Conservation (phyloP, 37 sponge, comb jelly and placozoan genomes). For the Dysidea cf. avara region DNA sequence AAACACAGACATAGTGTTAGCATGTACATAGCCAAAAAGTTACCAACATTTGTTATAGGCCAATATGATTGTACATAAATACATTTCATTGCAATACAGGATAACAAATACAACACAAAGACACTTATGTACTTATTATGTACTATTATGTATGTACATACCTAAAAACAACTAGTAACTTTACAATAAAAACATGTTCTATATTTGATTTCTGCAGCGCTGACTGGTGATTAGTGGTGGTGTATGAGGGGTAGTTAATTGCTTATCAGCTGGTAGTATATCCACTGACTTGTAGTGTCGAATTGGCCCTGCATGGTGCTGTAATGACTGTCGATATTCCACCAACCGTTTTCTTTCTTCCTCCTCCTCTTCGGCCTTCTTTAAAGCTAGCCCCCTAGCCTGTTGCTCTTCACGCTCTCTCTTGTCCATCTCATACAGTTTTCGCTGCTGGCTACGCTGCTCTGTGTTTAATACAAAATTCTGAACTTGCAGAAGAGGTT, state of each 20-base stretch:
- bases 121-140: no score
- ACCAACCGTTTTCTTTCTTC: slow-evolving; percentile 43
- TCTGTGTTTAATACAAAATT: slow-evolving; percentile 61
- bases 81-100: no score
- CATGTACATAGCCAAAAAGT: no score
- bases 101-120: no score
- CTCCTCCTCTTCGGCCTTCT: slow-evolving; percentile 31
- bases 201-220: no score
- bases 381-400: slow-evolving; percentile 29
- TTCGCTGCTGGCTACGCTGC: slow-evolving; percentile 50
- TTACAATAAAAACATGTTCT: no score
- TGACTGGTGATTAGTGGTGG: slow-evolving; percentile 14
- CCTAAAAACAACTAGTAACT: no score
- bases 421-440: slow-evolving; percentile 38
- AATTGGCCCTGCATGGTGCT: slow-evolving; percentile 78
- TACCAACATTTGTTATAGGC: no score
- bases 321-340: slow-evolving; percentile 45
- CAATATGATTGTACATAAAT: no score
- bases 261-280: slow-evolving; percentile 37
- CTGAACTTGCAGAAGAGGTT: slow-evolving; percentile 39
- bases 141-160: no score
- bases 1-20: no score
- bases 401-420: slow-evolving; percentile 4
- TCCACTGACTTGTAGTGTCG: slow-evolving; percentile 41
- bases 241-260: slow-evolving; percentile 43